phyloP scores from a whole-genome alignment of 2,888 invertebrate genomes.

The Acanthosepion pharaonis region DNA sequence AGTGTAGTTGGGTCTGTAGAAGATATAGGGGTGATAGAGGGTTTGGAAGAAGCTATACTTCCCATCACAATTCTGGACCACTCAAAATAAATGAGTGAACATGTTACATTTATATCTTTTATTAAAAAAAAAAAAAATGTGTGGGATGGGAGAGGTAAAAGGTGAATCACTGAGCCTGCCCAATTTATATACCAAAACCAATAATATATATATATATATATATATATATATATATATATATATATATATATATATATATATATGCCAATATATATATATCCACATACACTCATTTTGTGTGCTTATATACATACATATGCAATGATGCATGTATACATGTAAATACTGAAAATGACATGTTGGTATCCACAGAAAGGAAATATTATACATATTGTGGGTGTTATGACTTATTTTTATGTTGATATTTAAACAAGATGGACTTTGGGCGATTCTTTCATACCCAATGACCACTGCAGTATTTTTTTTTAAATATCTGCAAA shows the following conservation, averaged over 20 bases:
- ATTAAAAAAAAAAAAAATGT: no score
- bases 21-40: neutral
- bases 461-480: neutral
- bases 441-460: neutral
- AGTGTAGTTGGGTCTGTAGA: neutral
- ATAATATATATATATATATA: neutral
- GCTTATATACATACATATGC: neutral
- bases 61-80: neutral
- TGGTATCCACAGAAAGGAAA: neutral
- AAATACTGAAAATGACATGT: neutral
- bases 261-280: neutral
- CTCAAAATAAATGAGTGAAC: neutral
- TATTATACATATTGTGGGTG: neutral
- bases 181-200: conserved; percentile 23
- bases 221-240: neutral
- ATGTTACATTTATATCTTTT: neutral
- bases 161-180: conserved; percentile 8
- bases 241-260: neutral
- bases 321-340: neutral
- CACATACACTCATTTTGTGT: neutral
- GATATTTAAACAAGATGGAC: neutral
- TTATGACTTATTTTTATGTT: neutral
- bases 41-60: neutral
- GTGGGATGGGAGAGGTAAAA: neutral
- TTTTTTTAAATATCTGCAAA: neutral